These are phyloP conservation scores for Glandiceps talaboti DNA, from an alignment of 53 echinoderm and acorn worm species.

Conservation along the genomic window DNA sequence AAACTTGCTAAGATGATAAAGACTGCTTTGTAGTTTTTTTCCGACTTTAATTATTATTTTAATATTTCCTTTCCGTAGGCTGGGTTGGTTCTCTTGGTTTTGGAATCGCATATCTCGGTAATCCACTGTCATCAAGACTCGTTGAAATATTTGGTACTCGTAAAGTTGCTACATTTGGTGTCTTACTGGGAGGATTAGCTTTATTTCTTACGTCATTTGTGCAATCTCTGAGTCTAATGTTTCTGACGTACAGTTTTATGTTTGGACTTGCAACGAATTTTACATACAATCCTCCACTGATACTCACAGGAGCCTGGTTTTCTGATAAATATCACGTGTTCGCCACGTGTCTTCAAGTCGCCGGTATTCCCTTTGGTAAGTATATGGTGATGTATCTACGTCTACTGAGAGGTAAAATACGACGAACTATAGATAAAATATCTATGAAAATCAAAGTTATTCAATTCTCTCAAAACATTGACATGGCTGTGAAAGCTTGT, in stretches of 20 bases:
- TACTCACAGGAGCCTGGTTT: constrained; percentile 87
- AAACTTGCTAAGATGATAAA: too few relatives aligned
- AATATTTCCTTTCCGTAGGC: too few relatives aligned
- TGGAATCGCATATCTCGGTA: constrained; percentile 82
- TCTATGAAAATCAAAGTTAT: too few relatives aligned
- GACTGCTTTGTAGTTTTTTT: too few relatives aligned
- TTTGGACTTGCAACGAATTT: constrained; percentile 90
- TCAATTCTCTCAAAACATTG: too few relatives aligned
- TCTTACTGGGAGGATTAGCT: constrained; percentile 47
- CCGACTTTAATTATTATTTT: too few relatives aligned
- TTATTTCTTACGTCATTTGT: constrained; percentile 77
- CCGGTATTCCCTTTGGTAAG: constrained; percentile 97
- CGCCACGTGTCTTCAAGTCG: constrained; percentile 70
- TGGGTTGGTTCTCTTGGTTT: constrained; percentile 96
- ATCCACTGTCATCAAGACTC: constrained; percentile 79
- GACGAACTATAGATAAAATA: too few relatives aligned
- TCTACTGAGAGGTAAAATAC: too few relatives aligned
- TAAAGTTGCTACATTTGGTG: constrained; percentile 48
- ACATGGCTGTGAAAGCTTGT: too few relatives aligned
- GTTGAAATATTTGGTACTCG: constrained; percentile 68
- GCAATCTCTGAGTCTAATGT: constrained; percentile 60
- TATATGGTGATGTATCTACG: too few relatives aligned
- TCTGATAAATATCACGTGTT: constrained; percentile 71
- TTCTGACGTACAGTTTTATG: constrained; percentile 77
- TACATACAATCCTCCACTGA: constrained; percentile 76